Percentiles rank a stretch among this genome's conserved stretches.
Evolutionary conservation across 2,797 vertebrate genomes (phyloP).

Genomic region (Chelidonichthys spinosus): DNA sequence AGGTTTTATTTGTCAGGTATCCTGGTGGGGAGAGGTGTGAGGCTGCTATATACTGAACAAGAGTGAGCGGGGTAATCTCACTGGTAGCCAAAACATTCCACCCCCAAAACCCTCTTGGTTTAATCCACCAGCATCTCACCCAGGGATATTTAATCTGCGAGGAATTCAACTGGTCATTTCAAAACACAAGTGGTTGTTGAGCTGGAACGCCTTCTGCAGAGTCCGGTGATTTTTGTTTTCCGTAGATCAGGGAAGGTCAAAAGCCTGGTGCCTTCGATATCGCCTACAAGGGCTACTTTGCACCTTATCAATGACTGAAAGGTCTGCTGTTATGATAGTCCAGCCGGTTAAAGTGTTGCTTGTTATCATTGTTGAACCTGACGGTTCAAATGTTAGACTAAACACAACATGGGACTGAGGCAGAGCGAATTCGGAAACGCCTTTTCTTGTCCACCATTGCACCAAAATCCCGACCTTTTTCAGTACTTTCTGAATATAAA

Average conservation of each 20-base stretch:
- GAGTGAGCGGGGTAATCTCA: slow-evolving; percentile 74
- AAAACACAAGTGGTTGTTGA: slow-evolving; percentile 48
- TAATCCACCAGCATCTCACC: slow-evolving; percentile 70
- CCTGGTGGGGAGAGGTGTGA: slow-evolving; percentile 16
- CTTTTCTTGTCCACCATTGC: not conserved
- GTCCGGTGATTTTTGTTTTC: slow-evolving; percentile 58
- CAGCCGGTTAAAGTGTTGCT: slow-evolving; percentile 64
- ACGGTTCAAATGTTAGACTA: slow-evolving; percentile 68
- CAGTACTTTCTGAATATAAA: not conserved
- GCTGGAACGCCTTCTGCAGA: slow-evolving; percentile 30
- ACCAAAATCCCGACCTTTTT: not conserved
- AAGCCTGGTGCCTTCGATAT: slow-evolving; percentile 76
- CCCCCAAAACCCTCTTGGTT: slow-evolving; percentile 51
- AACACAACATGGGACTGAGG: slow-evolving; percentile 51
- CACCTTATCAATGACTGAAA: slow-evolving; percentile 74
- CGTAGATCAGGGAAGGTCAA: slow-evolving; percentile 71
- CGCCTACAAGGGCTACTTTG: slow-evolving; percentile 54
- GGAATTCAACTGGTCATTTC: slow-evolving; percentile 63
- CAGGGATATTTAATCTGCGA: slow-evolving; percentile 70
- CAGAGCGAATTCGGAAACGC: not conserved
- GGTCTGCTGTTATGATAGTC: slow-evolving; percentile 68
- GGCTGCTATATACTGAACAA: slow-evolving; percentile 10
- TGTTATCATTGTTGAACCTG: slow-evolving; percentile 73
- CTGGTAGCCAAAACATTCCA: slow-evolving; percentile 81
- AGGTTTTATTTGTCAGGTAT: not conserved